Evolutionary conservation across 2,888 invertebrate genomes (phyloP).

Genomic region (Dioctria rufipes): DNA sequence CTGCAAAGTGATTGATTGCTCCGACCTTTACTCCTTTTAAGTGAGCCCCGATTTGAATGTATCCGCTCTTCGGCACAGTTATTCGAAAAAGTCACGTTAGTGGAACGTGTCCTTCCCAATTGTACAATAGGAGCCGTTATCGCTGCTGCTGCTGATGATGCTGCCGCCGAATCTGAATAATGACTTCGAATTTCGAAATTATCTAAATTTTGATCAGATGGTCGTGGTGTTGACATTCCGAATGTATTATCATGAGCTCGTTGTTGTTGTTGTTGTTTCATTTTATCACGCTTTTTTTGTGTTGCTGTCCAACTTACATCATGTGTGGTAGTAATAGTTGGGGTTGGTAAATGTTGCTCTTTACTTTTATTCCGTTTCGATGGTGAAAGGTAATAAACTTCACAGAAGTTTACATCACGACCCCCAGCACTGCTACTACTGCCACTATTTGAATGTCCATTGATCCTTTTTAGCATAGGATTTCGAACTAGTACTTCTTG

Average conservation of each 20-base stretch:
- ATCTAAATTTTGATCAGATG: constrained; percentile 62
- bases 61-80: constrained; percentile 61
- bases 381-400: constrained; percentile 69
- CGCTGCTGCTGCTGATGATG: constrained; percentile 57
- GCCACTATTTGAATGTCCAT: constrained; percentile 64
- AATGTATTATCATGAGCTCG: constrained; percentile 9
- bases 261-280: constrained; percentile 10
- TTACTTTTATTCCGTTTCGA: constrained; percentile 66
- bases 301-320: constrained; percentile 11
- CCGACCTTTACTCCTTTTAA: constrained; percentile 69
- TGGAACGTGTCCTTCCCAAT: constrained; percentile 58
- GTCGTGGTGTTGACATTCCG: background rate
- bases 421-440: constrained; percentile 66
- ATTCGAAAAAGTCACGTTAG: constrained; percentile 67
- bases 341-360: constrained; percentile 19
- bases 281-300: constrained; percentile 34
- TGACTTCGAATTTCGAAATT: constrained; percentile 65
- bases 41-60: constrained; percentile 66
- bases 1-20: constrained; percentile 71
- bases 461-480: constrained; percentile 65
- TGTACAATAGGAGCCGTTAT: background rate
- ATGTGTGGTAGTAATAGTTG: background rate
- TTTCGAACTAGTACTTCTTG: constrained; percentile 58
- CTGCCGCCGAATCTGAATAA: constrained; percentile 64
- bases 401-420: constrained; percentile 61